phyloP scores from a whole-genome alignment of 2,888 invertebrate genomes.

The Mesorhabditis belari region DNA sequence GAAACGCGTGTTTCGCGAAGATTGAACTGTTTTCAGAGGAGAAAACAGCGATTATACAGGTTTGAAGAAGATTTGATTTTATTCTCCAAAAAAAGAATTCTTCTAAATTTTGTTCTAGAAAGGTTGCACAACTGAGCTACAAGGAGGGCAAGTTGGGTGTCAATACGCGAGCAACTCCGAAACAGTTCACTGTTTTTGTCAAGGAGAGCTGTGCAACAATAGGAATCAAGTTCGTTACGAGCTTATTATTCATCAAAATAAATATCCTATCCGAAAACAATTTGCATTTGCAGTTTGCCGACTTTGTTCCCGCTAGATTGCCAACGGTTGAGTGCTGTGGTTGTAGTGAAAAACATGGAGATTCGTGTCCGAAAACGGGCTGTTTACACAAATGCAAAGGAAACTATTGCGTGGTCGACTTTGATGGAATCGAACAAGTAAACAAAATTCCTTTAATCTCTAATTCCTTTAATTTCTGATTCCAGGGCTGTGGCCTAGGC shows the following conservation, averaged over 20 bases:
- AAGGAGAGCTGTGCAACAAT: conserved; percentile 43
- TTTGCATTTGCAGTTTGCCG: conserved; percentile 31
- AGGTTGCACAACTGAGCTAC: conserved; percentile 47
- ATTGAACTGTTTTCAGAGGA: conserved; percentile 42
- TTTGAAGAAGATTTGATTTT: too few relatives aligned
- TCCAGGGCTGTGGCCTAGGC: conserved; percentile 48
- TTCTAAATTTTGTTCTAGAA: conserved; percentile 32
- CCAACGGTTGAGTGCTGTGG: conserved; percentile 50
- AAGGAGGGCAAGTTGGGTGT: conserved; percentile 43
- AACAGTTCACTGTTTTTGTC: conserved; percentile 49
- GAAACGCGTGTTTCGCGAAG: conserved; percentile 36
- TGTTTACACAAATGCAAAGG: conserved; percentile 45
- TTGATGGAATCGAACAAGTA: conserved; percentile 49
- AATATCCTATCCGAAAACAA: too few relatives aligned
- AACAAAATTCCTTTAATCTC: not conserved
- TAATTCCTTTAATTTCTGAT: not conserved
- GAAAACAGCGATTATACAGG: conserved; percentile 48
- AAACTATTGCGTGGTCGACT: conserved; percentile 51
- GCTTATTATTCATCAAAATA: too few relatives aligned
- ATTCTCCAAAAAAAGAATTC: not conserved
- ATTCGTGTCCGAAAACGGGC: conserved; percentile 35
- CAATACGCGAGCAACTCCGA: conserved; percentile 49
- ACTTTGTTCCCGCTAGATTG: conserved; percentile 39
- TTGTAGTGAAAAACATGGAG: conserved; percentile 45
- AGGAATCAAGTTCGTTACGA: conserved; percentile 27